Evolutionary conservation across 2,797 vertebrate genomes (phyloP).

Genomic region (Gallinago solitaria): DNA sequence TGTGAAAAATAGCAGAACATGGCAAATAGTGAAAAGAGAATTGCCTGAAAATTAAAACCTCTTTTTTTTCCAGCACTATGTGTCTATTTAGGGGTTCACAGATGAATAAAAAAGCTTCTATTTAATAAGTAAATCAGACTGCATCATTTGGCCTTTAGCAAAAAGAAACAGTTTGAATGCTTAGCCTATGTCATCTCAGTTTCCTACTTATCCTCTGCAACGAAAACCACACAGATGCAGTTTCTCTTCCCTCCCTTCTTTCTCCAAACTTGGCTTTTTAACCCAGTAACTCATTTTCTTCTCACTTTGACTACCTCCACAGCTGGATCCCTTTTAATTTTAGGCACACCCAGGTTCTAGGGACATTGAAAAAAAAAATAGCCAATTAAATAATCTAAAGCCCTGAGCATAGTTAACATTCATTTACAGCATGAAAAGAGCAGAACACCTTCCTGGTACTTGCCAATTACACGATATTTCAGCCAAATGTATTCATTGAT

Average conservation of each 20-base stretch:
- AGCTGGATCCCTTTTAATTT: not conserved
- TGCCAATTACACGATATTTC: not conserved
- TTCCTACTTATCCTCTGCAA: not conserved
- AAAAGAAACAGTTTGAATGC: not conserved
- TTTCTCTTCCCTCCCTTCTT: not conserved
- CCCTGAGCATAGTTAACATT: not conserved
- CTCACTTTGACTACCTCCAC: not conserved
- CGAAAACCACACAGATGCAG: not conserved
- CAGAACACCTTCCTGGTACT: slow-evolving; percentile 10
- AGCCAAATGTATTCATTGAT: slow-evolving; percentile 37
- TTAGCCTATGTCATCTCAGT: not conserved
- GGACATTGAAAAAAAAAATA: not conserved
- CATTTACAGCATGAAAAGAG: slow-evolving; percentile 29
- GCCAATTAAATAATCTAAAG: not conserved
- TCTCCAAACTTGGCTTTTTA: not conserved
- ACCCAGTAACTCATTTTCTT: not conserved
- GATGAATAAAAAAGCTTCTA: accelerated
- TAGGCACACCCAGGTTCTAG: not conserved
- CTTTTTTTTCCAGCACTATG: not conserved
- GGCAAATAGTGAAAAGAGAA: not conserved
- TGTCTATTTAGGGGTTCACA: not conserved
- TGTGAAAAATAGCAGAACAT: not conserved
- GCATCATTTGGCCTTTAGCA: not conserved
- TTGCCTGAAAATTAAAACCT: not conserved
- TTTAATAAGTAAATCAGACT: not conserved